Base-by-base conservation (phyloP, 2,113 vertebrate species). In the Heterocephalus glaber region DNA sequence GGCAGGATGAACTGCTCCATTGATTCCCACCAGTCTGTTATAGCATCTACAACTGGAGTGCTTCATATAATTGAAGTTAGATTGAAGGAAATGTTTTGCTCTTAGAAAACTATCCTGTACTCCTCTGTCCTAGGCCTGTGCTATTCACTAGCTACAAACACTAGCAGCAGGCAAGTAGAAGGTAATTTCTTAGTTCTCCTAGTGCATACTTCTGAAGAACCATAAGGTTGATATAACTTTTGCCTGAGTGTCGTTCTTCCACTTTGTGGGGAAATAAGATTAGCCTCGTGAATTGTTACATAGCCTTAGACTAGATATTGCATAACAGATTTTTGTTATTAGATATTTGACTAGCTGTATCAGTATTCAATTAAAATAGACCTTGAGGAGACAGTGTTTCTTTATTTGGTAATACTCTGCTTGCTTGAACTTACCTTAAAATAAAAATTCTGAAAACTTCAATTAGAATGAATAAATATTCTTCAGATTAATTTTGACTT, bases 51-150 rank as follows among this genome's bases (percentile, higher is more conserved):
- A 8, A 84, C 19, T 61, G 56, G 47, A 95, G 94, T 96, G 74
- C 72, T 68, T 89, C 28, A 11, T 96, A 95, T 95, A 97, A 96
- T 97, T 95, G 72, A 86, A 96, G 63, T 63, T 44, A 60, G 41
- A 82, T 90, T 76, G 84, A 58, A 97, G 92, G 95, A 96, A 96
- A 35, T 49, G 81, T 94, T 95, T 83, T 5, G 84, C 7, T 68
- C 58, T 89, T 49, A 52, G 77, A 83, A 79, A 83, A 66, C 7
- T 22, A 14, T 44, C 20, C 22, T 16, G 11, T 5, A 17, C 24
- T 38, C 14, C 13, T 0, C 0, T 86, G 1, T 83, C 22, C 38
- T 14, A 1, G 41, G 16, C 65, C 76, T 52, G 5, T 35, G 13
- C 76, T 93, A 35, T 74, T 80, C 47, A 47, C 44, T n/a, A 94